phyloP scores from a whole-genome alignment of 2,888 invertebrate genomes.

The Epirrhoe alternata region DNA sequence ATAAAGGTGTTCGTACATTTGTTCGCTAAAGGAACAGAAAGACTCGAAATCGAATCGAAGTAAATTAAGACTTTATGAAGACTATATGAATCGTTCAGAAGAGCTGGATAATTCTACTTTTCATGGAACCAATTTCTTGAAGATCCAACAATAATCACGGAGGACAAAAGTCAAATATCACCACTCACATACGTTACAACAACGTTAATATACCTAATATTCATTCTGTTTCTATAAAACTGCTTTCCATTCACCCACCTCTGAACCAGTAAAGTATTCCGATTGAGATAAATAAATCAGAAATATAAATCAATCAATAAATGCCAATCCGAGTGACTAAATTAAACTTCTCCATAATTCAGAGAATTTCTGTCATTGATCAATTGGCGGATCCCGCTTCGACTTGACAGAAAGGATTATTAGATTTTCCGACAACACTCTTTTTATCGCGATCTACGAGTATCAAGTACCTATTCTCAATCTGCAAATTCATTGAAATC shows the following conservation, averaged over 20 bases:
- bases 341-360: conserved; percentile 61
- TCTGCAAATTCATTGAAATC: conserved; percentile 13
- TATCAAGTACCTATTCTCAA: too few relatives aligned
- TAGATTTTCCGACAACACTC: conserved; percentile 63
- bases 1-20: neutral
- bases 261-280: conserved; percentile 35
- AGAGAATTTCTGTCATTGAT: conserved; percentile 61
- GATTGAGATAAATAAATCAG: conserved; percentile 39
- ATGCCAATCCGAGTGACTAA: conserved; percentile 42
- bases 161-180: too few relatives aligned
- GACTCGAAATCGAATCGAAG: too few relatives aligned
- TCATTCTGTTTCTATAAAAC: too few relatives aligned
- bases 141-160: too few relatives aligned
- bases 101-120: too few relatives aligned
- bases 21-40: neutral
- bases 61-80: too few relatives aligned
- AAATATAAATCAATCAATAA: conserved; percentile 48
- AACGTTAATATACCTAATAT: too few relatives aligned
- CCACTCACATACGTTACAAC: too few relatives aligned
- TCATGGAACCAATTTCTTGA: too few relatives aligned
- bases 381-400: conserved; percentile 62
- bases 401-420: conserved; percentile 55
- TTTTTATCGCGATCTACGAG: conserved; percentile 32
- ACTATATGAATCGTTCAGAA: too few relatives aligned
- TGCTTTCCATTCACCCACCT: neutral